Conservation (phyloP, 2,113 vertebrate species). For the Periophthalmus modestus region DNA sequence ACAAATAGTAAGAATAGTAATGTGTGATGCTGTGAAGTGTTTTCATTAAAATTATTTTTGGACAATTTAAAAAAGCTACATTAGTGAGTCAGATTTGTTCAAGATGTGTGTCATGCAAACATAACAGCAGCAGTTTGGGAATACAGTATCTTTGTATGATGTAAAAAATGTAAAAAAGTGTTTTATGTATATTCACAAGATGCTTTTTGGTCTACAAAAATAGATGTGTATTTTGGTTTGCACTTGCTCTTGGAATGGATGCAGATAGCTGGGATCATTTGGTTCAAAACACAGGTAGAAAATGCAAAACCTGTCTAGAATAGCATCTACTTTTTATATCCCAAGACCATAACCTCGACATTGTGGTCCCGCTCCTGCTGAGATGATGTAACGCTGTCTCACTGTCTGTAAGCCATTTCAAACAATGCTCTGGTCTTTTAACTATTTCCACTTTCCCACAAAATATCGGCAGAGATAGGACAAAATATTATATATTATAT, state of each 20-base stretch:
- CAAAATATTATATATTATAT: no score
- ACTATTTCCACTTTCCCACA: not conserved
- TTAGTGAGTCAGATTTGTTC: not conserved
- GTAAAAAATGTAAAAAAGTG: not conserved
- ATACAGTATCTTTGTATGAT: not conserved
- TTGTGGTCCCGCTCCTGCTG: not conserved
- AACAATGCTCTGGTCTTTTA: conserved; percentile 1
- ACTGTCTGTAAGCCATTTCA: not conserved
- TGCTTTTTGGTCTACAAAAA: not conserved
- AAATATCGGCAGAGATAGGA: not conserved
- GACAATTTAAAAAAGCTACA: not conserved
- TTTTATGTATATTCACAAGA: no score
- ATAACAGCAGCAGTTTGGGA: not conserved
- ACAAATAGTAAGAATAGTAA: not conserved
- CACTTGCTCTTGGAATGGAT: not conserved
- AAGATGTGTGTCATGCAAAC: conserved; percentile 7
- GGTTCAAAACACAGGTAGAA: not conserved
- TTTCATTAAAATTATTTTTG: not conserved
- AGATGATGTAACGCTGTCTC: conserved; percentile 21
- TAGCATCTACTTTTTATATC: not conserved
- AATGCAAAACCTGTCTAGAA: not conserved
- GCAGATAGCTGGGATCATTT: not conserved
- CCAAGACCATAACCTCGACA: not conserved
- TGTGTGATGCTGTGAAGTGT: not conserved
- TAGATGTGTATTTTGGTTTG: not conserved